Conservation (phyloP, 2,113 vertebrate genomes). For the Xerus inauris region DNA sequence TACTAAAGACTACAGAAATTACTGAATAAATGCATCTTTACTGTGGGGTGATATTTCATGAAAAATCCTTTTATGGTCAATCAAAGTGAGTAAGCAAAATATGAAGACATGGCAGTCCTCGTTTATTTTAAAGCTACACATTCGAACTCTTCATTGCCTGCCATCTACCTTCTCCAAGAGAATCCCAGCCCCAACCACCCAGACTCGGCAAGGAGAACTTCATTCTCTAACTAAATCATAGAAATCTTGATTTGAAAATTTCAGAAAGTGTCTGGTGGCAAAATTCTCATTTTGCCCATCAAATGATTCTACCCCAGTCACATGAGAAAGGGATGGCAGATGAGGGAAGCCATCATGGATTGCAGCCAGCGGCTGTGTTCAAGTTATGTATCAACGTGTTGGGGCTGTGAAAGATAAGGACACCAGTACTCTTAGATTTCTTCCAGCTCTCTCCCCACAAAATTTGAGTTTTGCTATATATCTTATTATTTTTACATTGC, state of each 20-base stretch:
- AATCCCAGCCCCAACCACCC: background rate
- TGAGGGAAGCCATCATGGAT: background rate
- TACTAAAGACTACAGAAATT: background rate
- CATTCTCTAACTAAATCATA: background rate
- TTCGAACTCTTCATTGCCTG: background rate
- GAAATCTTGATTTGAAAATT: background rate
- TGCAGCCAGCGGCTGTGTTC: background rate
- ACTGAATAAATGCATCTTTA: background rate
- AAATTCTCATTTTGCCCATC: background rate
- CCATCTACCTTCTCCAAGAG: constrained; percentile 2
- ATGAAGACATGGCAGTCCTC: background rate
- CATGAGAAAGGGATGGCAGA: background rate
- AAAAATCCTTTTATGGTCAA: background rate
- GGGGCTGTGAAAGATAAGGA: background rate
- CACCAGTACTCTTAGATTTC: background rate
- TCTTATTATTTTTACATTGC: background rate
- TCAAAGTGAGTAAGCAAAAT: background rate
- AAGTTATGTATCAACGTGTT: background rate
- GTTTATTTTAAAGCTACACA: background rate
- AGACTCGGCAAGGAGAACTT: background rate
- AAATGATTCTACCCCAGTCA: background rate
- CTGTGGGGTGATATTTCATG: background rate
- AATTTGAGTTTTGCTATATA: background rate
- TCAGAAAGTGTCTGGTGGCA: background rate
- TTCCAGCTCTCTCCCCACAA: background rate